Percentiles rank a stretch among this genome's conserved stretches.
Conservation (phyloP, 2,888 invertebrate species). For the Lapara coniferarum region DNA sequence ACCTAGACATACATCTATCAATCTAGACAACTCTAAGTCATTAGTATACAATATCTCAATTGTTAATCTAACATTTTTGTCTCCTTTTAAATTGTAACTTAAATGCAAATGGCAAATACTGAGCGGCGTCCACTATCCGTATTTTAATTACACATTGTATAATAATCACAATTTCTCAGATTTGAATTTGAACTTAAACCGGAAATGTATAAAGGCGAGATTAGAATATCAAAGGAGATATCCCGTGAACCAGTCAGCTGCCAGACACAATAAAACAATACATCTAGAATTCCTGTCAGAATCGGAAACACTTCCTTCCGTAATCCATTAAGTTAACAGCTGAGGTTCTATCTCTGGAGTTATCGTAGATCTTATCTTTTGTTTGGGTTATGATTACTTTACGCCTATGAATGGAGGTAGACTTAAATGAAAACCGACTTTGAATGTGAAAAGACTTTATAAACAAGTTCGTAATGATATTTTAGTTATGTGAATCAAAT, state of each 20-base stretch:
- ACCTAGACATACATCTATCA: not conserved
- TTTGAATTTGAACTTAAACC: not conserved
- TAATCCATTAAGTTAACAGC: constrained; percentile 28
- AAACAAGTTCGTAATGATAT: not conserved
- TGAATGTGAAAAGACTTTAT: not conserved
- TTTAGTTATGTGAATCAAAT: not conserved
- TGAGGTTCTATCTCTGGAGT: constrained; percentile 20
- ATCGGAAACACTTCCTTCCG: constrained; percentile 32
- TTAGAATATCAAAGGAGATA: not conserved
- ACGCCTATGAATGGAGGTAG: not conserved
- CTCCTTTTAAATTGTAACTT: not conserved
- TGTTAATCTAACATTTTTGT: not conserved
- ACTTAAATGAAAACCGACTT: constrained; percentile 15
- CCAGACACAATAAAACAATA: constrained; percentile 29
- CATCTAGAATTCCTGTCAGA: constrained; percentile 18
- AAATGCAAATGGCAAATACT: constrained; percentile 23
- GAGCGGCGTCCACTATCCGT: constrained; percentile 14
- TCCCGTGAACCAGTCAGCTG: constrained; percentile 18
- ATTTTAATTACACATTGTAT: constrained; percentile 24
- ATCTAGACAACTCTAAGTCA: not conserved
- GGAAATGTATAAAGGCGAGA: not conserved
- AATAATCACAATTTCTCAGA: not conserved
- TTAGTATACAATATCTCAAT: not conserved
- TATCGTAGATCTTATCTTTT: constrained; percentile 22
- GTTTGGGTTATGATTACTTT: constrained; percentile 16